Base-by-base conservation (phyloP, 2,888 invertebrate species). In the Notodonta dromedarius region DNA sequence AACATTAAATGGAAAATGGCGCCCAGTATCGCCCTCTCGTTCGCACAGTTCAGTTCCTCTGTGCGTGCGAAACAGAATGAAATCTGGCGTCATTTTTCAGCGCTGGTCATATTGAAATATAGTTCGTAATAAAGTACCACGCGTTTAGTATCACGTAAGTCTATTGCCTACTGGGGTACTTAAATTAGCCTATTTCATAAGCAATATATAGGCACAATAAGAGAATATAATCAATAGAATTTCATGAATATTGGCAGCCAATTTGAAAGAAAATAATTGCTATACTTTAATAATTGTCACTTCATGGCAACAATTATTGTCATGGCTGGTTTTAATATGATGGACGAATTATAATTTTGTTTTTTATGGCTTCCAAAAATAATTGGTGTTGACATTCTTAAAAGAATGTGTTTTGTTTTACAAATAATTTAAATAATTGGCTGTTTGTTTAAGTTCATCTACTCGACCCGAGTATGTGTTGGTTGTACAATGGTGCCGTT, bases 311-410 rank as follows among this genome's bases (percentile, higher is more conserved):
- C 5, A 35, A 35, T 4, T 35, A 35, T 35, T 35, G 35, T 5
- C 35, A 35, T 24, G 24, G 24, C 1, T 24, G 24, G 24, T 24
- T 24, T n/a, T 24, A 24, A 24, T 24, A 24, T 24, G 24, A 24
- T 24, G 24, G 24, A 35, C 35, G 7, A 35, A 35, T 7, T 35
- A 35, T 35, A 0, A 35, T 46, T n/a, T 46, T 46, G 13, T 46
- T 12, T 72, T 24, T 24, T 24, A 24, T 80, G 82, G 82, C 83
- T 85, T 84, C 83, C 85, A 81, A 72, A 71, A 66, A 12, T 42
- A 58, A 3, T 46, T 46, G n/a, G 13, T 8, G 74, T 80, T 79
- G 71, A 76, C 78, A 73, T 83, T 82, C 82, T 82, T 80, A 80
- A 79, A 72, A 82, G 82, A 78, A 77, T 82, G 80, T 73, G 65